phyloP scores from a whole-genome alignment of 1,140 invertebrate genomes.

The Tetranychus cinnabarinus region DNA sequence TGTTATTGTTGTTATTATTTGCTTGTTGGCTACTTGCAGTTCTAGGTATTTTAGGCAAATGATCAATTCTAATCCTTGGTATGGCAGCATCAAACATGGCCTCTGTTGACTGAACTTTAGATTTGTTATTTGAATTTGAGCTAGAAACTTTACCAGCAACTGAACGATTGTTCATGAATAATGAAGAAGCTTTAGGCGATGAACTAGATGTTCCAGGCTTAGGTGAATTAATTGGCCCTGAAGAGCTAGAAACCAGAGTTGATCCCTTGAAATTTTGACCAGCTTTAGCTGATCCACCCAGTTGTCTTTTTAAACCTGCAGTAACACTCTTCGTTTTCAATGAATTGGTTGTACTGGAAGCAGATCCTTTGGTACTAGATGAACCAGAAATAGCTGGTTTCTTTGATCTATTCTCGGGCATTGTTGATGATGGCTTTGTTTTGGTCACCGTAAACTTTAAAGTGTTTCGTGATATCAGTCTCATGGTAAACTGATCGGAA shows the following conservation, averaged over 20 bases:
- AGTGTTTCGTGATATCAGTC: conserved; percentile 8
- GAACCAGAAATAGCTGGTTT: neutral
- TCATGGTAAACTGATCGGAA: conserved; percentile 15
- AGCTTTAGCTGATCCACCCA: neutral
- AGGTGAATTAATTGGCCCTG: neutral
- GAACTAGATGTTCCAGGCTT: neutral
- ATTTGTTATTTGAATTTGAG: neutral
- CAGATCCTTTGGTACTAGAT: neutral
- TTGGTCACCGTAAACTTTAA: conserved; percentile 15
- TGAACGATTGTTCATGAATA: neutral
- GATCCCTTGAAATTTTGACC: neutral
- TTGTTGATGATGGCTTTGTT: conserved; percentile 6
- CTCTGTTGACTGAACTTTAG: neutral
- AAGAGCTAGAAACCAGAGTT: neutral
- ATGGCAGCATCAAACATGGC: neutral
- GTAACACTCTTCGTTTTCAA: neutral
- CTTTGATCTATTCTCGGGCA: neutral
- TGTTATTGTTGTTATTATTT: neutral
- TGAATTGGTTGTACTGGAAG: neutral
- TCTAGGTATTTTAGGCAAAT: conserved; percentile 1
- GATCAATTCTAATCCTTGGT: neutral
- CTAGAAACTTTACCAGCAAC: neutral
- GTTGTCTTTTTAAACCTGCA: neutral
- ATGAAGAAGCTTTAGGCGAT: neutral
- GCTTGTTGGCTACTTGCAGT: neutral